phyloP scores from a whole-genome alignment of 2,113 vertebrate species.

The Bagarius yarrelli region DNA sequence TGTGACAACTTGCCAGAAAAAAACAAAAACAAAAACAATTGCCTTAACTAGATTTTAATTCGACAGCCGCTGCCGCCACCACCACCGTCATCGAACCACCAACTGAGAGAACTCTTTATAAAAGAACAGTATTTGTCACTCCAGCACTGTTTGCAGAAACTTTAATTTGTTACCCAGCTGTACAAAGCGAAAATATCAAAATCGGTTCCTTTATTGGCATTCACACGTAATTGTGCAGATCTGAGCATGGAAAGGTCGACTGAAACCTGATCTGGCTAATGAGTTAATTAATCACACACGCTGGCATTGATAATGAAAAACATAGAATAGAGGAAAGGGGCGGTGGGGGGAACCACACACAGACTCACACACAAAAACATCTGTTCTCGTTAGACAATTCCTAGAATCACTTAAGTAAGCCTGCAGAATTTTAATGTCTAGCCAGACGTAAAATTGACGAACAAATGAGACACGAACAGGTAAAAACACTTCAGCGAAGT shows the following conservation, averaged over 20 bases:
- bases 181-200: constrained; percentile 3
- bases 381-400: constrained; percentile 32
- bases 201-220: constrained; percentile 18
- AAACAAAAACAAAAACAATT: too few relatives aligned
- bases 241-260: constrained; percentile 32
- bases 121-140: not conserved
- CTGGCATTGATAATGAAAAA: constrained; percentile 36
- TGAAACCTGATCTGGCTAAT: constrained; percentile 42
- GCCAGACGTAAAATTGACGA: constrained; percentile 13
- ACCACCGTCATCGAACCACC: not conserved
- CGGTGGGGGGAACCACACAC: not conserved
- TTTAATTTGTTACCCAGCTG: not conserved
- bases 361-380: not conserved
- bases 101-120: not conserved
- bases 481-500: constrained; percentile 18
- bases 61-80: not conserved
- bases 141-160: not conserved
- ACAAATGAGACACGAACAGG: constrained; percentile 26
- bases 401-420: constrained; percentile 22
- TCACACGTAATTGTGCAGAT: constrained; percentile 22
- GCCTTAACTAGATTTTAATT: not conserved
- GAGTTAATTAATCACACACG: constrained; percentile 38
- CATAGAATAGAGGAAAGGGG: constrained; percentile 2
- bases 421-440: constrained; percentile 3
- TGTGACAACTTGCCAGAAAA: too few relatives aligned